Base-by-base conservation (phyloP, 2,888 invertebrate species). In the Exocentrus adspersus region DNA sequence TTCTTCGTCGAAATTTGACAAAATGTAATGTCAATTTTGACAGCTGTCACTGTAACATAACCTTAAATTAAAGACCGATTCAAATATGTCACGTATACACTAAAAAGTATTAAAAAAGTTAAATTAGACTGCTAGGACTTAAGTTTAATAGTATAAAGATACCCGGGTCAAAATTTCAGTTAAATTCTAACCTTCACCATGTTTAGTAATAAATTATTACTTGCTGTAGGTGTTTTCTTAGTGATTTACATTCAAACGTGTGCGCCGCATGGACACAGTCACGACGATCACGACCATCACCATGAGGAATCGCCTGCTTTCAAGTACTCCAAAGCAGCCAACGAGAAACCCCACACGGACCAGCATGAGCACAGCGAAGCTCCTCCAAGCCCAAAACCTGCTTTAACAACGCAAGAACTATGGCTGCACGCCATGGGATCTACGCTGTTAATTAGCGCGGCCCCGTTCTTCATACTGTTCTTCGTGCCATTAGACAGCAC, bases 371-470 rank as follows among this genome's bases (percentile, higher is more conserved):
- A 32, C 12, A 43, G 24, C 10, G 43, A 54, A 16, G n/a, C 7
- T 14, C 12, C 20, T 1, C 30, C 28, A 16, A 51, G 30, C 12
- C n/a, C 21, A 60, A 64, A 50, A 65, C 16, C 65, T 63, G 48
- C 62, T 60, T 75, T 65, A 62, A 71, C 64, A 42, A 72, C 68
- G 2, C 74, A 74, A 45, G 78, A 80, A 57, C 70, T 91, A 24
- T 96, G 95, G 90, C 73, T 92, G 20, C 89, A 92, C 82, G 96
- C 97, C 0, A 86, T 97, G 77, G 89, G 90, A 20, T 94, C 98
- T 1, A 99, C 99, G 0, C 81, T 97, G 6, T 86, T 98, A 60
- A 98, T 99, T 78, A 98, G 98, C 80, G 90, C 94, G 58, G 96
- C 95, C 3, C 99, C 99, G 0, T 97, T 96, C 80, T 85, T 98